Evolutionary conservation across 2,888 invertebrate genomes (phyloP).

Genomic region (Iphiclides podalirius): DNA sequence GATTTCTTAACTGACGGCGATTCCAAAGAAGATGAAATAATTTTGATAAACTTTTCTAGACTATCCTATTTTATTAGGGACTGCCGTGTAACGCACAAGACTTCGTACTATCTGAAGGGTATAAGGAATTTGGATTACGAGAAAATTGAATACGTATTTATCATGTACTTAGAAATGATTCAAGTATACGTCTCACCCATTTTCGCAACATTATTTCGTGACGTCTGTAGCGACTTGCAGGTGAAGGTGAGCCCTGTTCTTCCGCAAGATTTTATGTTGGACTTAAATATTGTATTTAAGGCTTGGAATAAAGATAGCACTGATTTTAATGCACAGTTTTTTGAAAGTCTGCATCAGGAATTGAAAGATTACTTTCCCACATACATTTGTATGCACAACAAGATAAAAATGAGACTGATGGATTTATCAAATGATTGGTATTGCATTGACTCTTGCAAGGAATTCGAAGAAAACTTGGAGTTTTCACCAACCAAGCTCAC

Average conservation of each 20-base stretch:
- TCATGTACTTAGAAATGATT: constrained; percentile 44
- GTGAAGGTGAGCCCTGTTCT: constrained; percentile 33
- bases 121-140: constrained; percentile 38
- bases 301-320: constrained; percentile 42
- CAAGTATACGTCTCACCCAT: constrained; percentile 41
- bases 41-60: constrained; percentile 27
- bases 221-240: constrained; percentile 36
- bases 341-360: constrained; percentile 31
- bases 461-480: constrained; percentile 34
- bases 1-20: constrained; percentile 26
- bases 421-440: constrained; percentile 40
- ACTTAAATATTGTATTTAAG: constrained; percentile 45
- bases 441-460: constrained; percentile 42
- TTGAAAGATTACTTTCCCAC: constrained; percentile 44
- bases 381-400: constrained; percentile 41
- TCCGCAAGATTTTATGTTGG: constrained; percentile 40
- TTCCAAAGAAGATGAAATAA: constrained; percentile 13
- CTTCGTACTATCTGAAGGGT: constrained; percentile 35
- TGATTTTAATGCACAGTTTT: constrained; percentile 38
- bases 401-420: constrained; percentile 34
- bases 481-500: constrained; percentile 40
- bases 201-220: constrained; percentile 34
- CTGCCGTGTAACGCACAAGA: constrained; percentile 39
- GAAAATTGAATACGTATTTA: constrained; percentile 43
- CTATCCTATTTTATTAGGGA: constrained; percentile 28